Evolutionary conservation across 2,888 invertebrate species (phyloP).

Genomic region (Cantharis lateralis): DNA sequence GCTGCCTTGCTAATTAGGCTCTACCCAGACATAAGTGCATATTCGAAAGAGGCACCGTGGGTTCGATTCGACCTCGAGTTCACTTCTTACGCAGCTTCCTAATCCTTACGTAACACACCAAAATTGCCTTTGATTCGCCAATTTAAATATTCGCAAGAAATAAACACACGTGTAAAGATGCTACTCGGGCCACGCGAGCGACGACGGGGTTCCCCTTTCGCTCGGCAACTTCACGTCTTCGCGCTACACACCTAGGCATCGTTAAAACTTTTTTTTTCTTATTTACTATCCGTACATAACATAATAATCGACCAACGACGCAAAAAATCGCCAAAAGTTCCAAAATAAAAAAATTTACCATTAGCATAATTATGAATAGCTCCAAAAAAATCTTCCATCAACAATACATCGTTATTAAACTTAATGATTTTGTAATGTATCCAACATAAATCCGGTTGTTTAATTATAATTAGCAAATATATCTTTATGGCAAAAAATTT

Average conservation of each 20-base stretch:
- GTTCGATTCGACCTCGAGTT: conserved; percentile 3
- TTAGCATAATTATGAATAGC: background rate
- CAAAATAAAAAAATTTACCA: background rate
- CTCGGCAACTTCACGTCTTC: background rate
- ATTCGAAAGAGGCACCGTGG: conserved; percentile 23
- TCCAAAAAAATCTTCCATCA: background rate
- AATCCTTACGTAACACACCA: background rate
- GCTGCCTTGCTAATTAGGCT: conserved; percentile 26
- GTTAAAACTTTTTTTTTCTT: background rate
- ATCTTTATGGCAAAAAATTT: background rate
- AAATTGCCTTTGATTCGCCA: background rate
- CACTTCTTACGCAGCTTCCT: background rate
- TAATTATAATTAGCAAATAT: background rate
- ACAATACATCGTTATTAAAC: background rate
- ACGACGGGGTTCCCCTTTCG: background rate
- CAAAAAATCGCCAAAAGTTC: background rate
- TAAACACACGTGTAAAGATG: background rate
- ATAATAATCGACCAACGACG: background rate
- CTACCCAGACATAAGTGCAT: conserved; percentile 29
- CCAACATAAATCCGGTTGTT: background rate
- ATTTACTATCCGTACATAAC: background rate
- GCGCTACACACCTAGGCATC: background rate
- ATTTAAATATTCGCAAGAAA: background rate
- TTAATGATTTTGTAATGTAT: background rate
- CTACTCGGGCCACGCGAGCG: background rate